Base-by-base conservation (phyloP, 2,888 invertebrate genomes). In the Heliconius hortense region DNA sequence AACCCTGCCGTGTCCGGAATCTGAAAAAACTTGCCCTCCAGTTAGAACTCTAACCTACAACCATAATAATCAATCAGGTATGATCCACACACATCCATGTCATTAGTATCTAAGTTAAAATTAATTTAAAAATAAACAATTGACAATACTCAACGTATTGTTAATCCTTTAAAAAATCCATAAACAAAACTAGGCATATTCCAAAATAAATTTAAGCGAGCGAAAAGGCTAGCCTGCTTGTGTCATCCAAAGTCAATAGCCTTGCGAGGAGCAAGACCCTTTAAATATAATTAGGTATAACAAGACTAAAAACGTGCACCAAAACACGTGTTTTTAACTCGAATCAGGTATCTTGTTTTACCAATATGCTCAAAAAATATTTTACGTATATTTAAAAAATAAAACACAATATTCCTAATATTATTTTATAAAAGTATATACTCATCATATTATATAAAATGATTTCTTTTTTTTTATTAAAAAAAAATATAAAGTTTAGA, bases 261-360 rank as follows among this genome's bases (percentile, higher is more conserved):
- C 71, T 71, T 71, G 60, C 21, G 35, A 71, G 59, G 71, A 71
- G 59, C 71, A 71, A 71, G 71, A 71, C 71, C 71, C 60, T 71
- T 71, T 43, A 71, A 66, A 66, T 69, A 62, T 71, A 71, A 71
- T 71, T 71, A 71, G 71, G 71, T 71, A 71, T 69, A 69, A 69
- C 71, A 71, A 71, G 62, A 60, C 26, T 60, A 43, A 60, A 71
- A 43, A 71, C 71, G 71, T 71, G 71, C 39, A 15, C 59, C 59
- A 39, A 26, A 60, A 71, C 71, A 71, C 71, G 60, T 71, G 71
- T 26, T 60, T 39, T 69, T 53, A n/a, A n/a, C 67, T 48, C n/a
- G 53, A 24, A 43, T 8, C 53, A 31, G n/a, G n/a, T 31, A 48
- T 53, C 28, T 53, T n/a, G 21, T 56, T 56, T 69, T 53, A 53